Evolutionary conservation across 1,140 invertebrate species (phyloP).

Genomic region (Pseudomyrmex gracilis): DNA sequence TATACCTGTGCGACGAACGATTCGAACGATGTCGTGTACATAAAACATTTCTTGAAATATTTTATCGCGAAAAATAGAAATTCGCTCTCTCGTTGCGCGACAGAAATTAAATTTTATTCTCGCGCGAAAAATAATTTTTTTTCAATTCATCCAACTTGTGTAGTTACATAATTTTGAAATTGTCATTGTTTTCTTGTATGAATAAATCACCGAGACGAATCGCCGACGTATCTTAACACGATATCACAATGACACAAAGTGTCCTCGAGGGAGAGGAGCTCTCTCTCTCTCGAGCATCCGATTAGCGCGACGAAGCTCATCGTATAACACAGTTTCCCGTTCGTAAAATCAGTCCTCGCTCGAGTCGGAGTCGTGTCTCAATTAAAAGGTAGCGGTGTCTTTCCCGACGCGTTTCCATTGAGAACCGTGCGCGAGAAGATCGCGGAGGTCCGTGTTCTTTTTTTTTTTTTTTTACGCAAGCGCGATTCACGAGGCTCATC

Average conservation of each 20-base stretch:
- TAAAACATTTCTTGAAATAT: not conserved
- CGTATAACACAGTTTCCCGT: not conserved
- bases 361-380: not conserved
- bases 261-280: not conserved
- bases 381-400: conserved; percentile 24
- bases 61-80: not conserved
- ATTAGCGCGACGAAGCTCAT: conserved; percentile 5
- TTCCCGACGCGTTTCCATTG: not conserved
- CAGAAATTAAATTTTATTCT: not conserved
- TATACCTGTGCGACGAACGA: too few relatives aligned
- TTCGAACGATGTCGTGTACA: too few relatives aligned
- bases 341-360: not conserved
- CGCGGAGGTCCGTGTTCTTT: not conserved
- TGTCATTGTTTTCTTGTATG: too few relatives aligned
- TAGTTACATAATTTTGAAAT: too few relatives aligned
- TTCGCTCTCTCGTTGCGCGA: not conserved
- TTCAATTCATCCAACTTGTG: too few relatives aligned
- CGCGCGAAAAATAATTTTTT: not conserved
- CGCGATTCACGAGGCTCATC: conserved; percentile 51
- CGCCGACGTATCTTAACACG: not conserved
- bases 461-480: conserved; percentile 24
- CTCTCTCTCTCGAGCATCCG: not conserved
- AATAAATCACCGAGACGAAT: too few relatives aligned
- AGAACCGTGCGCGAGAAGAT: not conserved
- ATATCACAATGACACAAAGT: not conserved